A percentile compares a stretch with the other conserved stretches of the same genome.
These are phyloP conservation scores for Drosophila parthenogenetica DNA, from an alignment of 2,888 invertebrate genomes.

Conservation along the genomic window DNA sequence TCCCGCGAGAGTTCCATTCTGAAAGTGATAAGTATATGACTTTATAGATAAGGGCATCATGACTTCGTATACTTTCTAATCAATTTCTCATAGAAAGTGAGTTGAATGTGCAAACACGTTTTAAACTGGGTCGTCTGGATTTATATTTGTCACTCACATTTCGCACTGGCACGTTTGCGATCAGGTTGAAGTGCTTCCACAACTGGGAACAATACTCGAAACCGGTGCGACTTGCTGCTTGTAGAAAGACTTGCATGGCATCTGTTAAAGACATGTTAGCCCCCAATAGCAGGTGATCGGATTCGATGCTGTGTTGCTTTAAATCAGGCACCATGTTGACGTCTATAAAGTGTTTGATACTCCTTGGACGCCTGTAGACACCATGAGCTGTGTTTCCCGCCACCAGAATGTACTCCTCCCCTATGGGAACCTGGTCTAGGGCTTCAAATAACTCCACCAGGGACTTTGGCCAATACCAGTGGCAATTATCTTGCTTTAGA, in stretches of 20 bases:
- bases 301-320: constrained; percentile 83
- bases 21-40: constrained; percentile 36
- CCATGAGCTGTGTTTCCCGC: constrained; percentile 93
- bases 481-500: constrained; percentile 29
- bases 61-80: not conserved
- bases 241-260: constrained; percentile 85
- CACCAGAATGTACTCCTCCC: constrained; percentile 88
- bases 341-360: constrained; percentile 87
- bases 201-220: constrained; percentile 86
- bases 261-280: constrained; percentile 86
- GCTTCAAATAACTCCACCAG: constrained; percentile 67
- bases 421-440: constrained; percentile 81
- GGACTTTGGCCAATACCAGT: constrained; percentile 80
- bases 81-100: constrained; percentile 6
- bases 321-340: constrained; percentile 87
- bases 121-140: constrained; percentile 13
- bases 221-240: constrained; percentile 82
- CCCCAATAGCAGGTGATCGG: constrained; percentile 74
- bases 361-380: constrained; percentile 82
- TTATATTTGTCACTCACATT: constrained; percentile 86
- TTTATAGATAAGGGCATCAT: not conserved
- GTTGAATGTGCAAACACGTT: constrained; percentile 37
- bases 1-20: constrained; percentile 89
- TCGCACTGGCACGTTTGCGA: constrained; percentile 89
- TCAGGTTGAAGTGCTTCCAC: constrained; percentile 87